phyloP scores from a whole-genome alignment of 2,797 vertebrate genomes.

The Anguilla megastoma region DNA sequence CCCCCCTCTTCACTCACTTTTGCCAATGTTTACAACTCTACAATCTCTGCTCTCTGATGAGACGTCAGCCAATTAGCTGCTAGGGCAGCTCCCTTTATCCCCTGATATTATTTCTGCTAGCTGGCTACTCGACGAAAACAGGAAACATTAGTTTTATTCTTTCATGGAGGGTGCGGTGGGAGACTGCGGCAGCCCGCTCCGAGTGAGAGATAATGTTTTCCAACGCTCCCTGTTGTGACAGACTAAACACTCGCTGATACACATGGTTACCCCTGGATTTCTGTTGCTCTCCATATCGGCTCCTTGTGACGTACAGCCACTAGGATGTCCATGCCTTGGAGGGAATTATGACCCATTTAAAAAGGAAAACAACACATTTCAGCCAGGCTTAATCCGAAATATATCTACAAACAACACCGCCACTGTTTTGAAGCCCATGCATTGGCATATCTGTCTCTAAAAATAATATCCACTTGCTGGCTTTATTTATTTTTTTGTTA shows the following conservation, averaged over 20 bases:
- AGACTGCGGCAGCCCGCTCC: neutral
- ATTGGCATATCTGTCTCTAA: neutral
- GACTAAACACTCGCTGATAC: conserved; percentile 56
- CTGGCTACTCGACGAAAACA: conserved; percentile 33
- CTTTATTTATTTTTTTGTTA: neutral
- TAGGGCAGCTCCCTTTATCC: conserved; percentile 30
- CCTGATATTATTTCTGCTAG: conserved; percentile 30
- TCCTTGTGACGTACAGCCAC: neutral
- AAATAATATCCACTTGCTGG: neutral
- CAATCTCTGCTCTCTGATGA: conserved; percentile 25
- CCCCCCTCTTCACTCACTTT: conserved; percentile 40
- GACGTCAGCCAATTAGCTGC: conserved; percentile 41
- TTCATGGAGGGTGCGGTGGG: conserved; percentile 28
- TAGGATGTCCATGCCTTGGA: neutral
- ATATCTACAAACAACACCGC: neutral
- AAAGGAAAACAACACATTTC: neutral
- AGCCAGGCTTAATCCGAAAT: neutral
- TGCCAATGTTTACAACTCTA: conserved; percentile 45
- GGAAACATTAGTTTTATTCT: conserved; percentile 43
- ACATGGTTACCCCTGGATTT: conserved; percentile 46
- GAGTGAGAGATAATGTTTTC: conserved; percentile 47
- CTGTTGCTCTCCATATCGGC: neutral
- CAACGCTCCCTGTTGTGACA: conserved; percentile 46
- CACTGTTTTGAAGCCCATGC: neutral
- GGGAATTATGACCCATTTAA: conserved; percentile 19